Conservation (phyloP, 2,797 vertebrate genomes). For the Chiropotes sagulatus region DNA sequence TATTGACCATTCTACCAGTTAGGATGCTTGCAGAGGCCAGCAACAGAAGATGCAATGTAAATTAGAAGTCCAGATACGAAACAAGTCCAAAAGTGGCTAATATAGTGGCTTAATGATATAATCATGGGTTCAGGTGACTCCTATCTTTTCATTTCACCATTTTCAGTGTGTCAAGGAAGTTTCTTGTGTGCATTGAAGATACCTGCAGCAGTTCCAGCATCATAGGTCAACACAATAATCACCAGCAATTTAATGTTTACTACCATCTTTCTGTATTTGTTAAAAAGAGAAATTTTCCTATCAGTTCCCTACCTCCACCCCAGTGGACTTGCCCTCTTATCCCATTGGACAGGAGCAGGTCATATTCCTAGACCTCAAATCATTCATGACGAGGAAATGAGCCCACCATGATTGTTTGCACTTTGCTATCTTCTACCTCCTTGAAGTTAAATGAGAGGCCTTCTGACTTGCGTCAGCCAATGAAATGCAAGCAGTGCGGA, state of each 20-base stretch:
- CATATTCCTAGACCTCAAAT: not conserved
- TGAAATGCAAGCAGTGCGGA: not conserved
- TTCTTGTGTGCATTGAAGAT: not conserved
- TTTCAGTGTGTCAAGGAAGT: not conserved
- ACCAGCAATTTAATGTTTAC: not conserved
- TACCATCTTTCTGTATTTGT: not conserved
- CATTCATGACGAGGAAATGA: not conserved
- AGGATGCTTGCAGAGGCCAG: not conserved
- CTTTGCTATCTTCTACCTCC: not conserved
- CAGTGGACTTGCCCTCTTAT: not conserved
- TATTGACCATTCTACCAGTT: not conserved
- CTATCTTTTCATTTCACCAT: not conserved
- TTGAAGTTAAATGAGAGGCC: not conserved
- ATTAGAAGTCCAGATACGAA: not conserved
- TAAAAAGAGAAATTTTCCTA: not conserved
- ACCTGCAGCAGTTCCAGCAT: not conserved
- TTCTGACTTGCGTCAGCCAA: not conserved
- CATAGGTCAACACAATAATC: not conserved
- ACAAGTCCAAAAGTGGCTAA: not conserved
- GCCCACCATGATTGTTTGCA: not conserved
- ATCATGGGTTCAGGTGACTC: not conserved
- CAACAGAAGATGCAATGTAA: slow-evolving; percentile 3
- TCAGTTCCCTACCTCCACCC: not conserved
- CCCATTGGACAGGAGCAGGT: not conserved
- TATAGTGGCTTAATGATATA: not conserved